phyloP scores from a whole-genome alignment of 2,797 vertebrate species.

The Chloroceryle amazona region DNA sequence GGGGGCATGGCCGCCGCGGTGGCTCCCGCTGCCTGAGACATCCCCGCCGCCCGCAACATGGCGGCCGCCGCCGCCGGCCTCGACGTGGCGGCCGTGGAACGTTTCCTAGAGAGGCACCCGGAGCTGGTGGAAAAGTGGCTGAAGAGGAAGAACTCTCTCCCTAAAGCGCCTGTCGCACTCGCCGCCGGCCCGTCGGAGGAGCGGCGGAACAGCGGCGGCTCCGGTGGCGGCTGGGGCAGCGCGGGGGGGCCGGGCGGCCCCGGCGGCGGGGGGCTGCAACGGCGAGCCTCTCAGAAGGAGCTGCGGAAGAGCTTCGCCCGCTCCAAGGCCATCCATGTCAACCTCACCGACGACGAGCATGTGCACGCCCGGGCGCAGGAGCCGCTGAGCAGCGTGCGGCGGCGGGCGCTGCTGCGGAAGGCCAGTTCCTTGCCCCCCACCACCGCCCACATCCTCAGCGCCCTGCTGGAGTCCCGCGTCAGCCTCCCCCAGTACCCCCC shows the following conservation, averaged over 20 bases:
- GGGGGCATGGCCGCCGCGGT: background rate
- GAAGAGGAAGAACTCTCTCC: constrained; percentile 82
- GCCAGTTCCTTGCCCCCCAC: constrained; percentile 97
- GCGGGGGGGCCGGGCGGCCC: constrained; percentile 81
- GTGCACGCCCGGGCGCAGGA: constrained; percentile 93
- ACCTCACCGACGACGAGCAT: constrained; percentile 97
- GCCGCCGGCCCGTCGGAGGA: constrained; percentile 69
- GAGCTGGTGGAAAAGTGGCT: constrained; percentile 95
- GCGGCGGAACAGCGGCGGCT: background rate
- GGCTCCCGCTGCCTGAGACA: background rate
- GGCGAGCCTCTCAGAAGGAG: constrained; percentile 94
- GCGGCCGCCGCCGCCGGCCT: constrained; percentile 70
- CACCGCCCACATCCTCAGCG: constrained; percentile 96
- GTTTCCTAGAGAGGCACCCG: constrained; percentile 95
- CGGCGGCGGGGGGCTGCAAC: constrained; percentile 86
- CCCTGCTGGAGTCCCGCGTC: constrained; percentile 95
- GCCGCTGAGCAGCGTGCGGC: constrained; percentile 93
- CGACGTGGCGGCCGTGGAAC: constrained; percentile 95
- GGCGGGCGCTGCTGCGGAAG: constrained; percentile 94
- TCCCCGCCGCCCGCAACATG: constrained; percentile 49
- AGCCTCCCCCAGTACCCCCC: constrained; percentile 97
- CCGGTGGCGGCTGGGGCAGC: constrained; percentile 65
- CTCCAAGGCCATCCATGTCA: constrained; percentile 95
- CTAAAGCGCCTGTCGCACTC: constrained; percentile 56
- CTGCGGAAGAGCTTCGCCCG: constrained; percentile 96